Evolutionary conservation across 2,797 vertebrate species (phyloP), one percentile per base, ranked within the genome.

Genomic region (Esox lucius): DNA sequence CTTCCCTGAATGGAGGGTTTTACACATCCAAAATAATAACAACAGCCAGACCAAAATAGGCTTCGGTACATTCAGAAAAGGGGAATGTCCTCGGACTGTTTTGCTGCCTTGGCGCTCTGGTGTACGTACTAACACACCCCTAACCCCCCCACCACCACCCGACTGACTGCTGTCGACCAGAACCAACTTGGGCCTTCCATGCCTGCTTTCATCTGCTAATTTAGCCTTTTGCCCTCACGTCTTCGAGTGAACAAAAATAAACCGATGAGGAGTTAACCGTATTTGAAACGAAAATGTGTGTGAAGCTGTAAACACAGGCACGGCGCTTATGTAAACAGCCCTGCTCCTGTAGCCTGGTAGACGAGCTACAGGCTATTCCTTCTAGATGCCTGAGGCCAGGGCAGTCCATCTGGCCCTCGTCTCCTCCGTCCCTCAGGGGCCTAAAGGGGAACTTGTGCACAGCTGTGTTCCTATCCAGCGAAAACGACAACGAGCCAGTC

Each of bases 241-340:
- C 42, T 90, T 87, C 87, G 86, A 90, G 85, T 76, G 78, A 88
- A 86, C 80, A 82, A 84, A 88, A 91, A 91, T 90, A 91, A 90
- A 88, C 87, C 81, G 84, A 49, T 1, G 62, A 80, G 84, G 80
- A 87, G 88, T 89, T 86, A 81, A 85, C 85, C 87, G 85, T 64
- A 75, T 84, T 80, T 83, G 83, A 90, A 90, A 89, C 87, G 89
- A 87, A 88, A 90, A 91, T 87, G 85, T 87, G 87, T 86, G 76
- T 81, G 15, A 68, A 79, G 87, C 84, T 89, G 84, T 90, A 92
- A 92, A 92, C 88, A 89, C 81, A 75, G 76, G 75, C 86, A 53
- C 83, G 89, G 85, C 81, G 77, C 87, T 90, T 90, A 51, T 87
- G 86, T 91, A 91, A 93, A 90, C 89, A 88, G 73, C 86, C 82